Percentiles rank a stretch among this genome's conserved stretches.
These are phyloP conservation scores for Drosophila trapezifrons DNA, from an alignment of 1,140 invertebrate genomes.

Conservation along the genomic window DNA sequence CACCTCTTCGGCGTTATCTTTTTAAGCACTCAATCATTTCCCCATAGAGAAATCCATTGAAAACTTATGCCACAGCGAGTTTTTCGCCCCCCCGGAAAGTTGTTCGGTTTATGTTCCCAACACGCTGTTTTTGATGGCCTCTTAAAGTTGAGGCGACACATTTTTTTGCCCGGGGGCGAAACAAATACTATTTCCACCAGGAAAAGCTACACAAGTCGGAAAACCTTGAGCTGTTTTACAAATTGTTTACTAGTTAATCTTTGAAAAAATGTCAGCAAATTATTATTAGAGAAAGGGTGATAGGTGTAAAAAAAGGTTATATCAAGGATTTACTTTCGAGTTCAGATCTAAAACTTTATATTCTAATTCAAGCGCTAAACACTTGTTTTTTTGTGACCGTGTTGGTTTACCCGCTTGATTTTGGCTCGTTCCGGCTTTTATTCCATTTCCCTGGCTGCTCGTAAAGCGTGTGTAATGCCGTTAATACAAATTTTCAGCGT, in stretches of 20 bases:
- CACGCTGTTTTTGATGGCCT: conserved; percentile 30
- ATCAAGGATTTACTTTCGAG: no score
- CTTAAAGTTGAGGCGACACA: conserved; percentile 31
- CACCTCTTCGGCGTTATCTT: conserved; percentile 19
- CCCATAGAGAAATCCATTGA: conserved; percentile 17
- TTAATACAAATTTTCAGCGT: conserved; percentile 79
- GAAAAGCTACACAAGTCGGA: conserved; percentile 1
- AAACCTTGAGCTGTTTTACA: not conserved
- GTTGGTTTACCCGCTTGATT: conserved; percentile 3
- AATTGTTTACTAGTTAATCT: not conserved
- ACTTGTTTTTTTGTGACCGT: conserved; percentile 15
- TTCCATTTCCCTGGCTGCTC: conserved; percentile 53
- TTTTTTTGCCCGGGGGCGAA: conserved; percentile 35
- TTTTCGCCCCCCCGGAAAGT: not conserved
- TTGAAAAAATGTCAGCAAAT: no score
- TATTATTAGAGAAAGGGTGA: no score
- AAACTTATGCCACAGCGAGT: conserved; percentile 13
- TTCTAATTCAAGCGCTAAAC: not conserved
- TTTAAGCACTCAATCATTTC: conserved; percentile 32
- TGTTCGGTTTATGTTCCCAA: not conserved
- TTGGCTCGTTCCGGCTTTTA: conserved; percentile 34
- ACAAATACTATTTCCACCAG: conserved; percentile 40
- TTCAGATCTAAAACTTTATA: not conserved
- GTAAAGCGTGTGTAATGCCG: conserved; percentile 76
- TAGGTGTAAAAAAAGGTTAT: not conserved